Evolutionary conservation across 2,888 invertebrate species (phyloP), one percentile per base, ranked within the genome.

Genomic region (Amaurobius ferox): DNA sequence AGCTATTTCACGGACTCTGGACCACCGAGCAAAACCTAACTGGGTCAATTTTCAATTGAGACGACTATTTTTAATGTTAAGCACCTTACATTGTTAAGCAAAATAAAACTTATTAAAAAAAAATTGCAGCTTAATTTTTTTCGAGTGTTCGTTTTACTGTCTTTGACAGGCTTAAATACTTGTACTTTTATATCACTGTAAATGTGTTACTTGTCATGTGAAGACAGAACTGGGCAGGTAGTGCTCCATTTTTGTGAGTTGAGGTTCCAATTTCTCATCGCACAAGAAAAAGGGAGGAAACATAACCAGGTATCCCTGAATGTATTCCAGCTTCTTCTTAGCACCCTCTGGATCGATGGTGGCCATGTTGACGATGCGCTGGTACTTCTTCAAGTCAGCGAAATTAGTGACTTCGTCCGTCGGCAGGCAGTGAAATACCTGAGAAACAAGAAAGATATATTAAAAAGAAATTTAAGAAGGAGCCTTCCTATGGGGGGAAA

Each of bases 211-310:
- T 64, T 30, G 28, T 91, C 92, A 97, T n/a, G 97, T 98, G 98
- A 98, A 99, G 19, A 98, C 93, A 0, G 96, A 93, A 39, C 95
- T 96, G 1, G 98, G 98, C 94, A 98, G 94, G 90, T 98, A 94
- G 67, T 96, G 96, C 91, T 98, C 98, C 91, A 96, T 96, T 19
- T 96, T 95, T n/a, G 94, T 94, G 40, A 94, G 94, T 72, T 95
- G 94, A 3, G 98, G 98, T 23, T 95, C 96, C 48, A 98, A 92
- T 48, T 94, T 94, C 92, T 98, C 98, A 89, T 95, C 94, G 90
- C 94, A 94, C 16, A 99, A 93, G 92, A 99, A 99, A 85, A 95
- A 93, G 71, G 97, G 92, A 0, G 99, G 98, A 91, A 98, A 93
- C 89, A 96, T 94, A 0, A 99, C 99, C 79, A 99, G 91, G 91